Conservation (phyloP, 2,888 invertebrate genomes). For the Philhelius pedissequus region DNA sequence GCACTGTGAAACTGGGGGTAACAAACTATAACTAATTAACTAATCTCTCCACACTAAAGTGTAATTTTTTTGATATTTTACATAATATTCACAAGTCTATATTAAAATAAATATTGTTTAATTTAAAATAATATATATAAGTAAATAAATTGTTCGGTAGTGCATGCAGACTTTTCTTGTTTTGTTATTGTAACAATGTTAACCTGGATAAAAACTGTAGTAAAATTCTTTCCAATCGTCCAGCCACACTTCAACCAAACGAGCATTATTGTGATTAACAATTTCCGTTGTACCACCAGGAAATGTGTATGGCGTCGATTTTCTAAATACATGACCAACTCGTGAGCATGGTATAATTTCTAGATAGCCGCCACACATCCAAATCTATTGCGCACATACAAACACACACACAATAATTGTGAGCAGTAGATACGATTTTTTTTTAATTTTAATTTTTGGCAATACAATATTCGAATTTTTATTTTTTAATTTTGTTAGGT, state of each 20-base stretch:
- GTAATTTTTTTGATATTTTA: no score
- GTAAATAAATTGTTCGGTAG: constrained; percentile 25
- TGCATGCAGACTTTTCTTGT: constrained; percentile 9
- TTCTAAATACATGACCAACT: constrained; percentile 98
- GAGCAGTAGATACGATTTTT: constrained; percentile 24
- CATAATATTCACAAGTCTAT: no score
- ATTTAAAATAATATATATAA: no score
- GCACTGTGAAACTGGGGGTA: no score
- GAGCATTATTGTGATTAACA: constrained; percentile 99
- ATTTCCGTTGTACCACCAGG: constrained; percentile 98
- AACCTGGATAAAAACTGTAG: constrained; percentile 99
- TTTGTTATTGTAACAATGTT: constrained; percentile 69
- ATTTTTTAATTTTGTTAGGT: constrained; percentile 24
- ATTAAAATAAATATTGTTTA: no score
- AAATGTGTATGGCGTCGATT: constrained; percentile 98
- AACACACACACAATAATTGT: constrained; percentile 9
- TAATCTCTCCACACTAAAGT: no score
- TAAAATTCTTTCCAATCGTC: constrained; percentile 99
- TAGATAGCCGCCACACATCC: constrained; percentile 98
- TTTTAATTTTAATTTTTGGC: constrained; percentile 26
- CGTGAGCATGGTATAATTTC: constrained; percentile 97
- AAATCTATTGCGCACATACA: constrained; percentile 83
- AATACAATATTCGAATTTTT: constrained; percentile 25
- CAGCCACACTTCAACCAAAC: constrained; percentile 99
- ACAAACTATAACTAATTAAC: no score